Conservation (phyloP, 2,888 invertebrate species). For the Drosophila vallismaia region DNA sequence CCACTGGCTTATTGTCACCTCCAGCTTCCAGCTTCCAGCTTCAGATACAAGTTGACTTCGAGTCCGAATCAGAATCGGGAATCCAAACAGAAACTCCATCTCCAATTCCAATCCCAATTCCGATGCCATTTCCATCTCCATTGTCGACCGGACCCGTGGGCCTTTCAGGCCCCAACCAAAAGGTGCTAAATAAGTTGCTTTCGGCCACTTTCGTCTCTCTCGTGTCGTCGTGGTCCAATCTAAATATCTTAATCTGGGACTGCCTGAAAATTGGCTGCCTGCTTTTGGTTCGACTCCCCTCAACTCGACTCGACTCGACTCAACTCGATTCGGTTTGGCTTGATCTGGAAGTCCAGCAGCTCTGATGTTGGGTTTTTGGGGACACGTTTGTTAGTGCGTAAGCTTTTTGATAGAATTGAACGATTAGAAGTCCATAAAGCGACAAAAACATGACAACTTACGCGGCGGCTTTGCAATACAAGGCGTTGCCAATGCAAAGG, state of each 20-base stretch:
- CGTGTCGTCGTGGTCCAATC: conserved; percentile 70
- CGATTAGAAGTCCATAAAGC: conserved; percentile 85
- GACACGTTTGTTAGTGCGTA: conserved; percentile 82
- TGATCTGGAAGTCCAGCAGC: not conserved
- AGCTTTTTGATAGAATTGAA: conserved; percentile 84
- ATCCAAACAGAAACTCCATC: conserved; percentile 11
- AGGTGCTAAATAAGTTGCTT: conserved; percentile 81
- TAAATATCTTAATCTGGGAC: conserved; percentile 84
- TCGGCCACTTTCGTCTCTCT: conserved; percentile 29
- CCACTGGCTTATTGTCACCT: conserved; percentile 81
- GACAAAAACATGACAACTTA: conserved; percentile 84
- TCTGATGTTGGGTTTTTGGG: conserved; percentile 57
- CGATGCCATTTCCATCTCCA: conserved; percentile 35
- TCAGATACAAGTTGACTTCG: not conserved
- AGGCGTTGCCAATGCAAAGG: conserved; percentile 72
- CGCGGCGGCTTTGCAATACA: conserved; percentile 63
- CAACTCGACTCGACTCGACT: conserved; percentile 22
- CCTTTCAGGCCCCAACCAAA: conserved; percentile 41
- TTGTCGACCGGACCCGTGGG: conserved; percentile 60
- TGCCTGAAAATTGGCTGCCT: conserved; percentile 62
- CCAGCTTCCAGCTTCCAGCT: conserved; percentile 29
- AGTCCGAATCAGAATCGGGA: conserved; percentile 4
- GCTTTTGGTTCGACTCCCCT: conserved; percentile 19
- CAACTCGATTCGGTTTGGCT: conserved; percentile 1
- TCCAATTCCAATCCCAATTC: conserved; percentile 26